These are phyloP conservation scores for Sapajus apella DNA, from an alignment of 2,113 vertebrate species.

Conservation along the genomic window DNA sequence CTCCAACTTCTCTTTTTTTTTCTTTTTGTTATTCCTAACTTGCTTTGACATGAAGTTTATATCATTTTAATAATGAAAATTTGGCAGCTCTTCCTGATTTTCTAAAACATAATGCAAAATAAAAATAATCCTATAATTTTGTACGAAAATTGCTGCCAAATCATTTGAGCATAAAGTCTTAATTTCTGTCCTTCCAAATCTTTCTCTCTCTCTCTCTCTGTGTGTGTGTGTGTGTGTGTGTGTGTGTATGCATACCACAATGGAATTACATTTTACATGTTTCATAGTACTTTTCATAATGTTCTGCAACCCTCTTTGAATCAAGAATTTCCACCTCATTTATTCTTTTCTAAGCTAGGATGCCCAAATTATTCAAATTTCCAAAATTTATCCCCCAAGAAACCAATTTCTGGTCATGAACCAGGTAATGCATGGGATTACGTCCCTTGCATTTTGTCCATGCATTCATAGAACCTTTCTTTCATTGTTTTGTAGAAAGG, in stretches of 20 bases:
- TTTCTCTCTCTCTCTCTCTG: no score
- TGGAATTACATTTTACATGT: neutral
- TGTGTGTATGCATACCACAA: neutral
- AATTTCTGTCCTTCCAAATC: neutral
- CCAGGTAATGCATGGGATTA: neutral
- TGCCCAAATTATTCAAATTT: neutral
- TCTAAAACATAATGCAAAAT: neutral
- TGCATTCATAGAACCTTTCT: neutral
- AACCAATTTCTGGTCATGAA: neutral
- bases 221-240: neutral
- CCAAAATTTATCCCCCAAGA: neutral
- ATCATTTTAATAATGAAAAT: neutral
- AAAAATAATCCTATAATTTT: neutral
- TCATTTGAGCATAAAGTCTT: neutral
- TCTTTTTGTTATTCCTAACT: neutral
- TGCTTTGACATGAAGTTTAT: neutral
- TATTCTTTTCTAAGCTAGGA: neutral
- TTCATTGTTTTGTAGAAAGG: neutral
- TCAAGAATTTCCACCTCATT: neutral
- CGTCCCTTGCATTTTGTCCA: fast-evolving
- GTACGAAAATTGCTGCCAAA: neutral
- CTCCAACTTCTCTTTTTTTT: neutral
- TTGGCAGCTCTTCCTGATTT: neutral
- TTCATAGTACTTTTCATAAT: neutral
- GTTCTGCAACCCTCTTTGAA: neutral